These are phyloP conservation scores for Pseudochaenichthys georgianus DNA, from an alignment of 2,797 vertebrate genomes.

Conservation along the genomic window DNA sequence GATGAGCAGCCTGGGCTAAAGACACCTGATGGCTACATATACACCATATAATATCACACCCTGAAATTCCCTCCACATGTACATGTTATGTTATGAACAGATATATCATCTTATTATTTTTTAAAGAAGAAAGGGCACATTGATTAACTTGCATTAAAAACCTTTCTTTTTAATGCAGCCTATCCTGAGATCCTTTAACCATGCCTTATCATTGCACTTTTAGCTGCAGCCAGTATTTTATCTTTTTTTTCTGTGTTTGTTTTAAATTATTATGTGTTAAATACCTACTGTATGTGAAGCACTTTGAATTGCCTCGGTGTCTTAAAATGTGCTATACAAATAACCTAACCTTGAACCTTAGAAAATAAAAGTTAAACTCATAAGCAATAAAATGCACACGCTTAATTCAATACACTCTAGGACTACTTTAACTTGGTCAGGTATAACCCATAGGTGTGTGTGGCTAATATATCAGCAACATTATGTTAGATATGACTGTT, in stretches of 20 bases:
- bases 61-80: background rate
- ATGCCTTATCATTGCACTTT: too few relatives aligned
- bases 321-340: too few relatives aligned
- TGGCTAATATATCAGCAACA: background rate
- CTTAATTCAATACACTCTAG: background rate
- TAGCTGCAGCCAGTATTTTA: too few relatives aligned
- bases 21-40: conserved; percentile 33
- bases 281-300: too few relatives aligned
- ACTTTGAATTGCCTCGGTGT: too few relatives aligned
- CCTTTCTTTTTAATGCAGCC: too few relatives aligned
- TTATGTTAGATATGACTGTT: background rate
- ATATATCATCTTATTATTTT: background rate
- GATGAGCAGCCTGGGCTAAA: conserved; percentile 22
- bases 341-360: too few relatives aligned
- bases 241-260: too few relatives aligned
- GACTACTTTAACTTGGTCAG: background rate
- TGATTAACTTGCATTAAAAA: background rate
- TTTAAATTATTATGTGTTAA: too few relatives aligned
- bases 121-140: background rate
- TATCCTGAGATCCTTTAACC: too few relatives aligned
- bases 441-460: too few relatives aligned
- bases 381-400: background rate
- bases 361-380: background rate
- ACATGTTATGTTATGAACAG: background rate
- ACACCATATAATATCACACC: conserved; percentile 1